Percentiles rank a stretch among this genome's conserved stretches.
phyloP scores from a whole-genome alignment of 2,113 vertebrate genomes.

The Corythornis vintsioides region DNA sequence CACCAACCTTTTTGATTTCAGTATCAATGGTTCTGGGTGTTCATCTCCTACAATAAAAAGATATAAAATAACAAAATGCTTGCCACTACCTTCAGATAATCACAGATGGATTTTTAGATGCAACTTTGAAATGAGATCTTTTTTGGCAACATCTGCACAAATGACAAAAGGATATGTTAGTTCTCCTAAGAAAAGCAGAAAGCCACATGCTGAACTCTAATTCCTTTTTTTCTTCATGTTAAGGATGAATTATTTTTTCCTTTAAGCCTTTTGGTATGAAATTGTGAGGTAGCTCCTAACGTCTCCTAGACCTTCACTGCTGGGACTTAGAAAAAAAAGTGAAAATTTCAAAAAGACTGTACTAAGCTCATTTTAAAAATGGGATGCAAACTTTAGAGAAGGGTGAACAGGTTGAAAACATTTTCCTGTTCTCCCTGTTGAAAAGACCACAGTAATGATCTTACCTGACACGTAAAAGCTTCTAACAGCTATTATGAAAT shows the following conservation, averaged over 20 bases:
- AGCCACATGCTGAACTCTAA: background rate
- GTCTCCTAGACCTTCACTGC: background rate
- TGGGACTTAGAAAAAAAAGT: background rate
- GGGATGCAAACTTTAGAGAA: background rate
- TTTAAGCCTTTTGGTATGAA: background rate
- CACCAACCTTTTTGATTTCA: background rate
- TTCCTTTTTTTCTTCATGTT: background rate
- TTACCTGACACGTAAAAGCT: background rate
- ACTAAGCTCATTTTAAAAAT: background rate
- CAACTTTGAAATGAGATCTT: background rate
- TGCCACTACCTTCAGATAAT: background rate
- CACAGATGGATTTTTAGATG: background rate
- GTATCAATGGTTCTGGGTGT: background rate
- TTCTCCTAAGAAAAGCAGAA: background rate
- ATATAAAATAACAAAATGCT: background rate
- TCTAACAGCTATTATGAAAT: background rate
- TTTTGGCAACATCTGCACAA: background rate
- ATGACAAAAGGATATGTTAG: background rate
- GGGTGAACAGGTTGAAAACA: background rate
- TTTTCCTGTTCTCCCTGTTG: background rate
- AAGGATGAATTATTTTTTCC: background rate
- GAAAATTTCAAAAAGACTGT: background rate
- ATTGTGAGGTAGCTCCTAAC: background rate
- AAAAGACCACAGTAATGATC: background rate
- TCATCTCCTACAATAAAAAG: background rate